Conservation (phyloP, 1,140 invertebrate species). For the Hyles vespertilio region DNA sequence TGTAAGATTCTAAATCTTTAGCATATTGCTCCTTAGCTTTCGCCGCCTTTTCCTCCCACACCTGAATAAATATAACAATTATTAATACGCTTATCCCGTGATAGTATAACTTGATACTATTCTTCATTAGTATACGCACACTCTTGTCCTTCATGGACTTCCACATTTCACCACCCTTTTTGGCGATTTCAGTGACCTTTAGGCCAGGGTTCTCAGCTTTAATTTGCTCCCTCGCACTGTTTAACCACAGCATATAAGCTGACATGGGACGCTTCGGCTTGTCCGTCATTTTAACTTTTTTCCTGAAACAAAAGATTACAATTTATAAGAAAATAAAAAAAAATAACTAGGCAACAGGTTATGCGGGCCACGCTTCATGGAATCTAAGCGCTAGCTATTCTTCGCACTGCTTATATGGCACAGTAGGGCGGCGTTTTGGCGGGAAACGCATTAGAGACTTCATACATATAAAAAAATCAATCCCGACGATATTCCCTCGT, state of each 20-base stretch:
- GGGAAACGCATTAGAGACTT: conserved; percentile 51
- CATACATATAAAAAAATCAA: too few species aligned
- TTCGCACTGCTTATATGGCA: conserved; percentile 39
- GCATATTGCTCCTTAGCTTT: conserved; percentile 92
- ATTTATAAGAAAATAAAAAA: conserved; percentile 27
- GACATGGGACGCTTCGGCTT: conserved; percentile 90
- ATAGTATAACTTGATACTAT: not conserved
- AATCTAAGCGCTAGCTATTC: conserved; percentile 34
- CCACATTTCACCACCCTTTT: conserved; percentile 93
- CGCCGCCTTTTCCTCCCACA: conserved; percentile 91
- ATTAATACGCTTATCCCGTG: conserved; percentile 3
- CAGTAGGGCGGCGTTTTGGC: conserved; percentile 65
- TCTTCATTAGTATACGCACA: conserved; percentile 72
- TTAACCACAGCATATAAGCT: conserved; percentile 93
- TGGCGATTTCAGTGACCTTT: conserved; percentile 88
- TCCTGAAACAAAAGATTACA: conserved; percentile 60
- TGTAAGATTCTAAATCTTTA: conserved; percentile 91
- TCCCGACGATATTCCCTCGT: not conserved
- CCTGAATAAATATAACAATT: conserved; percentile 69
- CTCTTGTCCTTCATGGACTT: conserved; percentile 87
- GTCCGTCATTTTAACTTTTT: conserved; percentile 84
- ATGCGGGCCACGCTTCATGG: conserved; percentile 32
- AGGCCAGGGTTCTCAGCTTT: conserved; percentile 89
- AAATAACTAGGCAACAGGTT: conserved; percentile 45
- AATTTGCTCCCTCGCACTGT: conserved; percentile 86